These are phyloP conservation scores for Drosophila crucigera DNA, from an alignment of 2,888 invertebrate species.

Conservation along the genomic window DNA sequence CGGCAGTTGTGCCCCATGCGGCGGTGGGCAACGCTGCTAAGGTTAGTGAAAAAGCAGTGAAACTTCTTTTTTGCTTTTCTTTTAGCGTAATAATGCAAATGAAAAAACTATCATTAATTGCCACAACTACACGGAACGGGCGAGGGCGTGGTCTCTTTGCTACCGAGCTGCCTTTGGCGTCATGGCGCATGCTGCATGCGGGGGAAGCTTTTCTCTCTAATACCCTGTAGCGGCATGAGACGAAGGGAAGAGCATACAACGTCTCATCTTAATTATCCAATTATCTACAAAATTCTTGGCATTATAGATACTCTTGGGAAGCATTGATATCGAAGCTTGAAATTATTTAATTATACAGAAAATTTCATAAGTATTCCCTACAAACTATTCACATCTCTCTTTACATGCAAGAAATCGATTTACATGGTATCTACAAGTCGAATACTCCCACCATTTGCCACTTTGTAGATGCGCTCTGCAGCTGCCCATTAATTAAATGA, in stretches of 20 bases:
- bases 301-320: background rate
- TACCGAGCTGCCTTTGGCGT: slow-evolving; percentile 18
- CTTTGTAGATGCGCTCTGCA: slow-evolving; percentile 13
- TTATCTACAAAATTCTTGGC: background rate
- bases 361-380: background rate
- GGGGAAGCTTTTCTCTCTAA: slow-evolving; percentile 4
- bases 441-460: background rate
- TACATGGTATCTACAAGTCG: slow-evolving; percentile 16
- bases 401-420: background rate
- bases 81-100: slow-evolving; percentile 49
- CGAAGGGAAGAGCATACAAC: background rate
- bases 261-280: background rate
- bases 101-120: slow-evolving; percentile 69
- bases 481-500: slow-evolving; percentile 67
- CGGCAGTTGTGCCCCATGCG: slow-evolving; percentile 34
- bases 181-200: slow-evolving; percentile 33
- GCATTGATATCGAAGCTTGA: background rate
- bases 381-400: background rate
- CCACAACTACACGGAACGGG: slow-evolving; percentile 42
- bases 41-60: slow-evolving; percentile 47
- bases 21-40: slow-evolving; percentile 8
- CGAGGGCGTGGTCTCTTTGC: slow-evolving; percentile 41
- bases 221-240: slow-evolving; percentile 19
- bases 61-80: slow-evolving; percentile 37
- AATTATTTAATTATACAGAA: background rate